Base-by-base conservation (phyloP, 2,113 vertebrate genomes). In the Albula glossodonta region DNA sequence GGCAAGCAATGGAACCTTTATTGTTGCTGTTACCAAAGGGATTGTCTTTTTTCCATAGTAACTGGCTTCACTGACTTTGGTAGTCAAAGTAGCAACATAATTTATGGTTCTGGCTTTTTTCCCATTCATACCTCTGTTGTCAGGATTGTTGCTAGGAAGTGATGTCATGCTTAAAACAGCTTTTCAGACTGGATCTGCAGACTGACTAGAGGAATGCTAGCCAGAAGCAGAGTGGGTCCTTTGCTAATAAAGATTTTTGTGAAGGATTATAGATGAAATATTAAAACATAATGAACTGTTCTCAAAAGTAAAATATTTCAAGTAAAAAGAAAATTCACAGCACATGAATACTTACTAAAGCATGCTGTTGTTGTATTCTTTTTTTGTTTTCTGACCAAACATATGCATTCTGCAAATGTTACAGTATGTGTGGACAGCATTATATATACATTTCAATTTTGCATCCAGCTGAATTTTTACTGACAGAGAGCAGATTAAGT, bases 11-110 rank as follows among this genome's bases (percentile, higher is more conserved):
- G 80, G 56, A 12, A 51, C 66, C 31, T 88, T 88, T 87, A 90
- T 63, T 57, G 80, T 77, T 48, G 70, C 31, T 51, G 78, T 83
- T 9, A 77, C 82, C 78, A 50, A 51, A 81, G 17, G 12, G 15
- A 80, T 84, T 83, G 80, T 83, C 84, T 80, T 13, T 83, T 84
- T 84, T 80, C 88, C 87, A 86, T 85, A 84, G 88, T 84, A 87
- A 89, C 89, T 51, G 56, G 1, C 70, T 63, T 15, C 66, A 51
- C 51, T 49, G 84, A 86, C 87, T 89, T 82, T 89, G 48, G 56
- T 87, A 78, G 82, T 81, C 80, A 22, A 77, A 63, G 13, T 2
- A 19, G 49, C 12, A 11, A 25, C 79, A 84, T 70, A 53, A 84
- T 86, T 57, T 77, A 60, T 80, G 5, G 56, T 25, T 51, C 63